Base-by-base conservation (phyloP, 2,888 invertebrate genomes). In the Scaptomyza reducta region DNA sequence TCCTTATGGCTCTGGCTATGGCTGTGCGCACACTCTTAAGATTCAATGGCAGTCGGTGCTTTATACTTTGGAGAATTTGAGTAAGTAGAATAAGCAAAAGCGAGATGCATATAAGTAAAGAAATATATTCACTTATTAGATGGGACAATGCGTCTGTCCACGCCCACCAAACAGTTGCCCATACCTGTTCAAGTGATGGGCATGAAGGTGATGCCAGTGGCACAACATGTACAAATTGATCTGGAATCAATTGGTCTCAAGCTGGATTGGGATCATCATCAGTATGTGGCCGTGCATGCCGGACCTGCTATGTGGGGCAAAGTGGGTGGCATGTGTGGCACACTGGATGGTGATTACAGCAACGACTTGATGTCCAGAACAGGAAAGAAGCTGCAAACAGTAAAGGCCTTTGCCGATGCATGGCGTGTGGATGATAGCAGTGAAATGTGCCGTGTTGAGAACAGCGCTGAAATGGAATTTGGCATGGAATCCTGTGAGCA, bases 271-370 rank as follows among this genome's bases (percentile, higher is more conserved):
- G 96, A 97, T 88, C 90, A 87, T 53, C 90, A 95, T 94, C 94
- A 94, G 87, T 90, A 95, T 66, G 92, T 97, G 6, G 92, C 95
- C 68, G 92, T 96, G 0, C 94, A 95, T 88, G 95, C 94, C 0
- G 93, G 94, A 1, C 94, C 95, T 25, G 93, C 93, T 2, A 90
- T 96, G 35, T 97, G 96, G 95, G 96, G 96, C 84, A 94, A 95
- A 80, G 96, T 96, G 0, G 94, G 94, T 68, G 98, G 97, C 57
- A 92, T 98, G 0, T 98, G 98, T 88, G 97, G 98, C 0, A 93
- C 93, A 0, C 91, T 96, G 76, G 96, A 97, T 90, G 95, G 96
- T 0, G 93, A 94, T 79, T 91, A 92, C 6, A 91, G 91, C 7
- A 95, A 96, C 85, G 97, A 97, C 89, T 92, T 96, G 71, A 90